A percentile compares a stretch with the other conserved stretches of the same genome.
phyloP scores from a whole-genome alignment of 2,797 vertebrate genomes.

The Mormyrus proboscirostris region DNA sequence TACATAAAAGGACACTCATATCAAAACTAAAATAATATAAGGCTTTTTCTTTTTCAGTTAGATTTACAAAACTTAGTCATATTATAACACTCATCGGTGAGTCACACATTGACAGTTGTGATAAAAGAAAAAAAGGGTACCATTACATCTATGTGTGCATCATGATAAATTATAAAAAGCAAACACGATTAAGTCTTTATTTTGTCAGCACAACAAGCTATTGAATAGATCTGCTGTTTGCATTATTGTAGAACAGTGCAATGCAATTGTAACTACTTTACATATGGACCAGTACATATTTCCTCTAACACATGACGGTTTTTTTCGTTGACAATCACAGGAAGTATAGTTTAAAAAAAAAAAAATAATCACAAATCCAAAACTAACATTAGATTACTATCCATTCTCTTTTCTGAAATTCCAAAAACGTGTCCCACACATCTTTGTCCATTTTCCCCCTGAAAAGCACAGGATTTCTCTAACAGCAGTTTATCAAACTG shows the following conservation, averaged over 20 bases:
- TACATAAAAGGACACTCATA: neutral
- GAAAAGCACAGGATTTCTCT: neutral
- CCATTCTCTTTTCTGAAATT: neutral
- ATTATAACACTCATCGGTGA: neutral
- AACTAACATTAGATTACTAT: neutral
- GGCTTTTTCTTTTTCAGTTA: neutral
- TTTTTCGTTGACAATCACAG: neutral
- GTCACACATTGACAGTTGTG: neutral
- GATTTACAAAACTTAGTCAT: neutral
- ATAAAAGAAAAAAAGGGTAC: neutral
- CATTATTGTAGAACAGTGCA: neutral
- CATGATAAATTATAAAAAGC: neutral
- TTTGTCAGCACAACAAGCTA: neutral
- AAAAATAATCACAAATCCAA: neutral
- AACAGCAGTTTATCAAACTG: neutral
- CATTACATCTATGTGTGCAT: neutral
- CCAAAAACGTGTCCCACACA: neutral
- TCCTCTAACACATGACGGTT: neutral
- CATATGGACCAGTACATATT: neutral
- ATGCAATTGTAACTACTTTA: neutral
- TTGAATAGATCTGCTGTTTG: neutral
- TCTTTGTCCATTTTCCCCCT: neutral
- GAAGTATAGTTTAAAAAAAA: neutral
- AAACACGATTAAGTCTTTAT: neutral
- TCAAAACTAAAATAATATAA: conserved; percentile 10